Conservation (phyloP, 2,797 vertebrate species). For the Sebastes vulpes region DNA sequence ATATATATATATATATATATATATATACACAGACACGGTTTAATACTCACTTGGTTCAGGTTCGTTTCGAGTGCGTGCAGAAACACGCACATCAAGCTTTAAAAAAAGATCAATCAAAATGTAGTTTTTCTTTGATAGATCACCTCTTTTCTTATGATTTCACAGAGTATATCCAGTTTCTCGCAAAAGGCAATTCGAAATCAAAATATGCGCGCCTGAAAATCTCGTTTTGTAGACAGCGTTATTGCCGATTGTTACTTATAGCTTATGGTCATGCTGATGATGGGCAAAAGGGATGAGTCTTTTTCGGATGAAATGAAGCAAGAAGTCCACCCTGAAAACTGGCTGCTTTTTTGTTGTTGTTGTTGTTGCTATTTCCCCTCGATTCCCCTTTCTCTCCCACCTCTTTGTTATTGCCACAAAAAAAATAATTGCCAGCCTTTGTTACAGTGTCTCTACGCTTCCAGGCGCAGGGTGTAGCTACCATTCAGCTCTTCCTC, state of each 20-base stretch:
- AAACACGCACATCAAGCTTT: slow-evolving; percentile 76
- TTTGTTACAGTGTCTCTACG: slow-evolving; percentile 73
- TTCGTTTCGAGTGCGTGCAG: slow-evolving; percentile 77
- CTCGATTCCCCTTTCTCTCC: slow-evolving; percentile 68
- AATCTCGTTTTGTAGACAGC: slow-evolving; percentile 49
- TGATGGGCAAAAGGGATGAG: slow-evolving; percentile 65
- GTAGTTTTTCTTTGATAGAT: slow-evolving; percentile 76
- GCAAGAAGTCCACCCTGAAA: slow-evolving; percentile 68
- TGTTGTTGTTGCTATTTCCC: slow-evolving; percentile 37
- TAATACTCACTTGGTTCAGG: slow-evolving; percentile 86
- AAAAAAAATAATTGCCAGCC: slow-evolving; percentile 58
- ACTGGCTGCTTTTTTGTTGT: slow-evolving; percentile 12
- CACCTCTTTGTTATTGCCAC: slow-evolving; percentile 79
- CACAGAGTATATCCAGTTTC: slow-evolving; percentile 78
- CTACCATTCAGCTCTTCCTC: slow-evolving; percentile 78
- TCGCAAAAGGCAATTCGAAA: slow-evolving; percentile 69
- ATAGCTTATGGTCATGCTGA: slow-evolving; percentile 78
- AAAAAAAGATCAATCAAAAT: slow-evolving; percentile 70
- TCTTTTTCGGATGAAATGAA: slow-evolving; percentile 73
- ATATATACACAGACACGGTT: slow-evolving; percentile 71
- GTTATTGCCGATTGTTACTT: slow-evolving; percentile 78
- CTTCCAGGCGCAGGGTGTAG: slow-evolving; percentile 76
- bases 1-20: too few relatives aligned
- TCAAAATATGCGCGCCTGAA: slow-evolving; percentile 58
- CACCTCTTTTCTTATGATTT: slow-evolving; percentile 69